A percentile compares a stretch with the other conserved stretches of the same genome.
These are phyloP conservation scores for Agrilus cyanescens DNA, from an alignment of 2,888 invertebrate species.

Conservation along the genomic window DNA sequence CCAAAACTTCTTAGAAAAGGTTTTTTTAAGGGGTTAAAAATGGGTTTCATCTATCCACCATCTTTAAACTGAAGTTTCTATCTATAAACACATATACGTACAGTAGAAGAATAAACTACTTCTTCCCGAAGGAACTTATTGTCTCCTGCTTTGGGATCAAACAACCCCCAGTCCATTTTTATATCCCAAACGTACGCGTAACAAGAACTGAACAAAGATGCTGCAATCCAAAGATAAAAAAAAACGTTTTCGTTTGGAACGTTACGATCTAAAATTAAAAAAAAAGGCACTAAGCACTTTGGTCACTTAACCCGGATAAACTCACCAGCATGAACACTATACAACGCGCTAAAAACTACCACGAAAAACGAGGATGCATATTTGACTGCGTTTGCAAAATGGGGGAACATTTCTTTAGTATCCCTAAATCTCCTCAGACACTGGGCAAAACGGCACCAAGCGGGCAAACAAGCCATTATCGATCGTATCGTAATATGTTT, in stretches of 20 bases:
- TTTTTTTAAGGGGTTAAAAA: too few relatives aligned
- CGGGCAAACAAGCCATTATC: constrained; percentile 83
- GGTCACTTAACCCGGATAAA: not conserved
- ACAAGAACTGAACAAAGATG: constrained; percentile 75
- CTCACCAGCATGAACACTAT: constrained; percentile 10
- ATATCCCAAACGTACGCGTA: constrained; percentile 98
- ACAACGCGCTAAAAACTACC: constrained; percentile 68
- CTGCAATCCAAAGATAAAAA: constrained; percentile 80
- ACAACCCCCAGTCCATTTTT: constrained; percentile 97
- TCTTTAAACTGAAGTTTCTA: too few relatives aligned
- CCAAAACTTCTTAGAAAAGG: too few relatives aligned
- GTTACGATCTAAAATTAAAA: constrained; percentile 1
- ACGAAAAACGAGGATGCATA: constrained; percentile 96
- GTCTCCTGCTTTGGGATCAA: constrained; percentile 84
- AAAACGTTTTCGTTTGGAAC: constrained; percentile 59
- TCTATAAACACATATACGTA: constrained; percentile 36
- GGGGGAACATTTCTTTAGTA: constrained; percentile 86
- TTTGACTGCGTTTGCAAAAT: constrained; percentile 95
- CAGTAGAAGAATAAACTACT: constrained; percentile 86
- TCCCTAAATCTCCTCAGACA: constrained; percentile 92
- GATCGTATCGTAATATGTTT: constrained; percentile 68
- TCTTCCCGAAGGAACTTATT: constrained; percentile 87
- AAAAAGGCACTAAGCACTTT: not conserved
- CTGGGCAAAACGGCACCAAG: constrained; percentile 96
- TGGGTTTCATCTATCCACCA: too few relatives aligned